Base-by-base conservation (phyloP, 2,113 vertebrate species). In the Rutilus rutilus region DNA sequence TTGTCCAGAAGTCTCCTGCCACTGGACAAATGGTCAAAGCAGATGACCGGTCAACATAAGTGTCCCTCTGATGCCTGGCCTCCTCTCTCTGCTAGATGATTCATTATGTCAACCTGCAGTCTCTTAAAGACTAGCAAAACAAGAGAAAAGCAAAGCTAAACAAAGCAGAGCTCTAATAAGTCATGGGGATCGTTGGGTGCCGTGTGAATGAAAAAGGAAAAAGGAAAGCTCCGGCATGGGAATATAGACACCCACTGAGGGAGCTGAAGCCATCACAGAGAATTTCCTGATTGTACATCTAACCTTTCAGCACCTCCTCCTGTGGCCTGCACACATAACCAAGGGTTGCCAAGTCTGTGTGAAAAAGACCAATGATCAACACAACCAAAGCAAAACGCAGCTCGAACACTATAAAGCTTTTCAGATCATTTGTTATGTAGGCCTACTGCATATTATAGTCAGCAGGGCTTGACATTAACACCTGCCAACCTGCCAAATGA, bases 201-300 rank as follows among this genome's bases (percentile, higher is more conserved):
- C 77, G 64, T 84, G 79, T 59, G 85, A 89, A 89, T 92, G 88
- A 87, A 86, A 57, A 87, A 91, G 89, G 88, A 88, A 91, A 91
- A 89, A 85, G 77, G 69, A 92, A 91, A 91, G 79, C 78, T 81
- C 85, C 60, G 89, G 79, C 91, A 86, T 85, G 54, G 91, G 83
- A 80, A 85, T 78, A 83, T 39, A 82, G 89, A 85, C 60, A 74
- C 69, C 89, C 89, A 14, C 87, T 91, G 86, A 87, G 89, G 91
- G 78, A 87, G 73, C 88, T 89, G 86, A 88, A 80, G 83, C 76
- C 88, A 89, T 91, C 90, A 88, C 4, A 81, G 86, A 90, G 85
- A 89, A 90, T 92, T 91, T 93, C 89, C 92, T 92, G 92, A 92
- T 92, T 93, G 90, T 92, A 91, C 90, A 87, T 92, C 87, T 90